Conservation (phyloP, 2,888 invertebrate genomes). For the Coleophora deauratella region DNA sequence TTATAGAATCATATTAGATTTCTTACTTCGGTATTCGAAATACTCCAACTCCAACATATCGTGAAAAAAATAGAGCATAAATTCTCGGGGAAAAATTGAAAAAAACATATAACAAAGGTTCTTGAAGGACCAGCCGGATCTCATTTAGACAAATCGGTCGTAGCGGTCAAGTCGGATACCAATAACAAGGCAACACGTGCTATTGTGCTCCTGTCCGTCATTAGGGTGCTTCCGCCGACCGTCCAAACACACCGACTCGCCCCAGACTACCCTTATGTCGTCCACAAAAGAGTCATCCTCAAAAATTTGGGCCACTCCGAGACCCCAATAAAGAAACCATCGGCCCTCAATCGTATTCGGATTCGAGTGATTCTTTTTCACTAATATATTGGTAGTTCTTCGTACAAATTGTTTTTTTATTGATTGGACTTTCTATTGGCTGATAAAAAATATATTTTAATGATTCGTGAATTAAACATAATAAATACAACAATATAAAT, state of each 20-base stretch:
- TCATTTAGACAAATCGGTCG: constrained; percentile 73
- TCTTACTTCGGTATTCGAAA: too few relatives aligned
- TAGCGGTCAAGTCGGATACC: constrained; percentile 72
- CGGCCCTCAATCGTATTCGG: constrained; percentile 44
- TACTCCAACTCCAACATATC: too few relatives aligned
- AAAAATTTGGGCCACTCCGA: constrained; percentile 30
- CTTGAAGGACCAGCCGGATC: constrained; percentile 57
- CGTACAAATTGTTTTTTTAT: constrained; percentile 11
- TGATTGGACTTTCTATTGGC: constrained; percentile 5
- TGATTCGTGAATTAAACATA: too few relatives aligned
- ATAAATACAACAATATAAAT: too few relatives aligned
- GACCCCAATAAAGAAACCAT: constrained; percentile 49
- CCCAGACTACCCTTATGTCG: constrained; percentile 29
- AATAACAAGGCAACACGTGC: constrained; percentile 69
- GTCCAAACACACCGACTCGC: constrained; percentile 27
- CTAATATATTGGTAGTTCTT: constrained; percentile 33
- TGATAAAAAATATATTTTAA: too few relatives aligned
- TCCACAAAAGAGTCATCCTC: constrained; percentile 28
- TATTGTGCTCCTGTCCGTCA: constrained; percentile 67
- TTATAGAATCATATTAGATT: too few relatives aligned
- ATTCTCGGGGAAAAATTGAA: too few relatives aligned
- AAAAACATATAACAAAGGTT: constrained; percentile 48
- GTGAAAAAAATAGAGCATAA: too few relatives aligned
- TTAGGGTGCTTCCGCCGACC: constrained; percentile 63
- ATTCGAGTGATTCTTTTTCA: constrained; percentile 38